phyloP scores from a whole-genome alignment of 2,888 invertebrate species.

The Drosophila stalkeri region DNA sequence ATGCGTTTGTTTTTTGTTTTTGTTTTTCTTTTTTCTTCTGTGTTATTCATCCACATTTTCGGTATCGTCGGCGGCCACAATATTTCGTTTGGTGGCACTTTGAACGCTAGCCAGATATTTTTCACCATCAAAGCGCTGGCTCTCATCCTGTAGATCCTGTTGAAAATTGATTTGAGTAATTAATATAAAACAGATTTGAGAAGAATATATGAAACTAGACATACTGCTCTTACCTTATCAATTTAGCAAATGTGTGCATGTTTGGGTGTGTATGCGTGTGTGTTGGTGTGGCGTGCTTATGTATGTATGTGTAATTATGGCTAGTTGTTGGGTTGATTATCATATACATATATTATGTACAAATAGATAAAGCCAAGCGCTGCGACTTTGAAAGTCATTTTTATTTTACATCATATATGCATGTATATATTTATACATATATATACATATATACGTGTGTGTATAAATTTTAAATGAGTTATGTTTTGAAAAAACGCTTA shows the following conservation, averaged over 20 bases:
- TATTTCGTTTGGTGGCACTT: constrained; percentile 84
- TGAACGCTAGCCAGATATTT: constrained; percentile 84
- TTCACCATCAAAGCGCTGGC: constrained; percentile 84
- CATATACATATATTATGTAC: constrained; percentile 15
- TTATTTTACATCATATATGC: constrained; percentile 58
- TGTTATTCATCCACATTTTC: constrained; percentile 77
- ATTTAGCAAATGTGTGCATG: constrained; percentile 8
- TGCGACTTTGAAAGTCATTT: constrained; percentile 65
- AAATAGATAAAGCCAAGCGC: constrained; percentile 49
- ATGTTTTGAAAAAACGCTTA: constrained; percentile 66
- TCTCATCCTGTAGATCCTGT: constrained; percentile 85
- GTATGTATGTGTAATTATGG: constrained; percentile 9
- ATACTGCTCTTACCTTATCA: constrained; percentile 49
- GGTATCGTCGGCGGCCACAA: constrained; percentile 81
- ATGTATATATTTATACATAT: constrained; percentile 51
- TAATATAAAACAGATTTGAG: background rate
- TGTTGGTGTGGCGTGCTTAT: constrained; percentile 1
- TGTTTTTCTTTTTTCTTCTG: constrained; percentile 16
- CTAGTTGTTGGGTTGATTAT: constrained; percentile 12
- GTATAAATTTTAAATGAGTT: constrained; percentile 54
- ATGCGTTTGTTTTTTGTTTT: constrained; percentile 23
- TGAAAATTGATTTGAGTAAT: constrained; percentile 10
- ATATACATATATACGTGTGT: constrained; percentile 39
- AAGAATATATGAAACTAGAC: background rate
- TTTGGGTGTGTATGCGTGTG: constrained; percentile 19